Percentiles rank a stretch among this genome's conserved stretches.
phyloP scores from a whole-genome alignment of 1,140 invertebrate species.

The Zaprionus vittiger region DNA sequence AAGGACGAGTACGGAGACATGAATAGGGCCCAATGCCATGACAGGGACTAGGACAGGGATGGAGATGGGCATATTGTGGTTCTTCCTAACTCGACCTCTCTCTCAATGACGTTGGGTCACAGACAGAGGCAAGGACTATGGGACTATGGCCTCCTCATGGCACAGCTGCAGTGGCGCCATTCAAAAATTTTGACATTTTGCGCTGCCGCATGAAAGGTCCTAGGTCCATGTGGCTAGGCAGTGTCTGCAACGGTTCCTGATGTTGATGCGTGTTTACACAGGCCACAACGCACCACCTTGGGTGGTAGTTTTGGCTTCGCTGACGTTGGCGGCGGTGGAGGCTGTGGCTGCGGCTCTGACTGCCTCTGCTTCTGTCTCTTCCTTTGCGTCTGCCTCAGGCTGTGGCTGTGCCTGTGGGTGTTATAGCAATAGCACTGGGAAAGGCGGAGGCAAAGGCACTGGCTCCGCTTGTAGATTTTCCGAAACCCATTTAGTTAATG shows the following conservation, averaged over 20 bases:
- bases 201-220: conserved; percentile 59
- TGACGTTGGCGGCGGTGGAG: background rate
- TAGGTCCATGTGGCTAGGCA: conserved; percentile 45
- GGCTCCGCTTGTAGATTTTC: conserved; percentile 60
- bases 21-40: background rate
- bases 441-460: background rate
- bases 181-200: conserved; percentile 81
- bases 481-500: conserved; percentile 83
- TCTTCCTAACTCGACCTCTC: conserved; percentile 42
- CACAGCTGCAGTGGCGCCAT: conserved; percentile 73
- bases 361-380: background rate
- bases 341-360: background rate
- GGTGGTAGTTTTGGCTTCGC: conserved; percentile 23
- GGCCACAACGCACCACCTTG: conserved; percentile 43
- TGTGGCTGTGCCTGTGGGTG: conserved; percentile 3
- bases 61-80: conserved; percentile 47
- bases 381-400: background rate
- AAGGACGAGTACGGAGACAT: conserved; percentile 13
- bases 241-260: conserved; percentile 38
- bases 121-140: conserved; percentile 13
- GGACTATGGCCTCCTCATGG: conserved; percentile 20
- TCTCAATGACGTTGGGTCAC: conserved; percentile 19
- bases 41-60: conserved; percentile 5
- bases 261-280: conserved; percentile 64
- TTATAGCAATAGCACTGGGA: conserved; percentile 17